Evolutionary conservation across 2,888 invertebrate genomes (phyloP).

Genomic region (Acrobasis suavella): DNA sequence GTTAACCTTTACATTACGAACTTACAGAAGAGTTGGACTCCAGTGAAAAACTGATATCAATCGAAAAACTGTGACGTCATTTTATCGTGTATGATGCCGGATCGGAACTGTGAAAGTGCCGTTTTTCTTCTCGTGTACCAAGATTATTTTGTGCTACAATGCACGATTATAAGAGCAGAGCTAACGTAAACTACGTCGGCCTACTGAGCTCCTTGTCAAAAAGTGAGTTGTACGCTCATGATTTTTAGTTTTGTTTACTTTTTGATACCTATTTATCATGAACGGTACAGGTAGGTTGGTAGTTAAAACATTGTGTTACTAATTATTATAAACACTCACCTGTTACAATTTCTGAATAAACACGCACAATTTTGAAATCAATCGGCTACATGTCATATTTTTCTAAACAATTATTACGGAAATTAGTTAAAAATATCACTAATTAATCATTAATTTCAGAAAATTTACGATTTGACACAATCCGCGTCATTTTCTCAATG

Average conservation of each 20-base stretch:
- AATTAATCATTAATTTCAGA: too few species aligned
- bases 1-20: conserved; percentile 57
- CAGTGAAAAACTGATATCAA: conserved; percentile 64
- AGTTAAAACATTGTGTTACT: background rate
- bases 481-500: too few species aligned
- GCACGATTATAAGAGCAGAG: conserved; percentile 77
- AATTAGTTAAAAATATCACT: too few species aligned
- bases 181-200: conserved; percentile 73
- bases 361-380: background rate
- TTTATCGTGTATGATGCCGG: conserved; percentile 74
- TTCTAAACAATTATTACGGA: background rate
- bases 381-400: background rate
- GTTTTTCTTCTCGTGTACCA: conserved; percentile 64
- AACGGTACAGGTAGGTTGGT: too few species aligned
- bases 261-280: conserved; percentile 29
- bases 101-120: conserved; percentile 76
- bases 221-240: conserved; percentile 67
- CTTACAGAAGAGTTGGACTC: conserved; percentile 52
- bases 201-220: conserved; percentile 73
- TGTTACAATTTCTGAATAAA: background rate
- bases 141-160: conserved; percentile 71
- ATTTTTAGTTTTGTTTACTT: conserved; percentile 25
- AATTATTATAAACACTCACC: background rate
- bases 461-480: too few species aligned
- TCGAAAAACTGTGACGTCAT: conserved; percentile 75